These are phyloP conservation scores for Siderastrea radians DNA, from an alignment of 92 coral and sea anemone species.

Conservation along the genomic window DNA sequence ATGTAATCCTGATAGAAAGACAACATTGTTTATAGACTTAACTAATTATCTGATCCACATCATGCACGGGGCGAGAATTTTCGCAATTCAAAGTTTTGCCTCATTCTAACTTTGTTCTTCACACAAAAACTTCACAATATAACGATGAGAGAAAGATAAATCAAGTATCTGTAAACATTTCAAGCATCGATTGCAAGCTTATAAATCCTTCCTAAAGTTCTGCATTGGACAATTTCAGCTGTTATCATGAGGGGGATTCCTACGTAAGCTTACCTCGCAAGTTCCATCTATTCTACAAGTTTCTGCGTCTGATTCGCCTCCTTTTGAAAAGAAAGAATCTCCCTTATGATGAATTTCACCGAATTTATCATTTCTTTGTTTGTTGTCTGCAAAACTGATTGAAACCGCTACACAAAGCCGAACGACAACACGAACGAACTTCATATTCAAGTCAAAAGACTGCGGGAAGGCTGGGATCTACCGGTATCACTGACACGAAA, in stretches of 20 bases:
- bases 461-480: too few species aligned
- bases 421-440: background rate
- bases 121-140: too few species aligned
- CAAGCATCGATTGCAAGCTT: background rate
- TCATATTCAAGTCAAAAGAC: background rate
- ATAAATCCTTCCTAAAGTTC: background rate
- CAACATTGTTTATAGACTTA: too few species aligned
- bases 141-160: too few species aligned
- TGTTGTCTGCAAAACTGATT: background rate
- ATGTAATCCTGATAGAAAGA: too few species aligned
- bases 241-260: background rate
- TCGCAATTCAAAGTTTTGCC: too few species aligned
- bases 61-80: too few species aligned
- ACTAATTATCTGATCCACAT: too few species aligned
- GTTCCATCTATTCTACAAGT: conserved; percentile 16
- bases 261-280: conserved; percentile 19
- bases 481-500: too few species aligned
- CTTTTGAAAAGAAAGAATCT: conserved; percentile 32
- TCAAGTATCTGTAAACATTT: too few species aligned
- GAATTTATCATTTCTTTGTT: background rate
- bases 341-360: background rate
- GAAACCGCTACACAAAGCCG: background rate
- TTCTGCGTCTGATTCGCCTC: background rate
- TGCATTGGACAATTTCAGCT: background rate
- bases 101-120: too few species aligned